Evolutionary conservation across 2,888 invertebrate genomes (phyloP), one percentile per base, ranked within the genome.

Genomic region (Dermolepida albohirtum): DNA sequence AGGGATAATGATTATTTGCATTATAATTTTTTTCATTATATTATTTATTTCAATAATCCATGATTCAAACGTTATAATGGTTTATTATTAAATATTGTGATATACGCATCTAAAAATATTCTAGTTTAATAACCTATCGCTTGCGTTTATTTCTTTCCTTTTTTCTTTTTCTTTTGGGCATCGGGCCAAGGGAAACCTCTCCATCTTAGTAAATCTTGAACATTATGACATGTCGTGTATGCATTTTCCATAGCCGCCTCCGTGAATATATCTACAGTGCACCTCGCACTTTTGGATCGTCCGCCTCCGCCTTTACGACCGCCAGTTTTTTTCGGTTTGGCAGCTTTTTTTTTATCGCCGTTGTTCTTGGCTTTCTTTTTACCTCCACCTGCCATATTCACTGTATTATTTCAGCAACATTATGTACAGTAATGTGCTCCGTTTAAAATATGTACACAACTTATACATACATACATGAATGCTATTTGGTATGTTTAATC

Each of bases 241-340:
- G 96, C 95, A 78, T 97, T 97, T 73, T 95, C 92, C 94, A 97
- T 96, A 0, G 95, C 96, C 1, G 92, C 91, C 75, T 94, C 94
- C 72, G 93, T 94, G 77, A 96, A 89, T 78, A 96, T 92, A 77
- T 96, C 95, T 64, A 93, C 91, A 40, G 91, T 89, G 76, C 91
- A 91, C 75, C 90, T 87, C 2, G 90, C 88, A 71, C 85, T 85
- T 63, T 89, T 87, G 55, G 85, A 89, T 69, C 87, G 87, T 73
- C 87, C 87, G 74, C 87, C 86, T 11, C 82, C 84, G 64, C 82
- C 84, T 64, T 82, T 85, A 43, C 82, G 85, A 73, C 80, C 85
- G 81, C 83, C 77, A 74, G 80, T 73, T 81, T 87, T 85, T 77
- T 76, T 86, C 72, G 85, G 82, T 75, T 85, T 84, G 72, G 72